These are phyloP conservation scores for Tapirus indicus DNA, from an alignment of 2,797 vertebrate species.

Conservation along the genomic window DNA sequence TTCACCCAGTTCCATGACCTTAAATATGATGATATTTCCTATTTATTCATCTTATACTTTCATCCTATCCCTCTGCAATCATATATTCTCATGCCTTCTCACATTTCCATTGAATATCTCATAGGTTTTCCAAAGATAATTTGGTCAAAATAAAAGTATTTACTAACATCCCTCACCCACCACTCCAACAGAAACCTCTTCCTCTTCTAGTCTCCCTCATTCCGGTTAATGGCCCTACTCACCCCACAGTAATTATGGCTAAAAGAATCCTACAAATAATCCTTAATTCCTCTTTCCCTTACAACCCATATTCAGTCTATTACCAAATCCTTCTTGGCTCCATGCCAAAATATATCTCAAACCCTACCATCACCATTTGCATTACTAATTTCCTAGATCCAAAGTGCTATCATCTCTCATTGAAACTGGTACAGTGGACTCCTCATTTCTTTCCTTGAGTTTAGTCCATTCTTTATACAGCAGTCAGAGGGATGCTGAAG, in stretches of 20 bases:
- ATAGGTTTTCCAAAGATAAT: not conserved
- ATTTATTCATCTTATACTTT: not conserved
- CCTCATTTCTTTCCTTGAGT: not conserved
- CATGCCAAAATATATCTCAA: not conserved
- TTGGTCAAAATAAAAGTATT: not conserved
- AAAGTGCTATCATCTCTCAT: not conserved
- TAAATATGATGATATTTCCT: not conserved
- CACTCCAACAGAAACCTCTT: not conserved
- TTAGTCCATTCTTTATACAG: not conserved
- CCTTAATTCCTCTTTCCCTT: not conserved
- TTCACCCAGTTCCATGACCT: not conserved
- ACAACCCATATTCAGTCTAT: not conserved
- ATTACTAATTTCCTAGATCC: not conserved
- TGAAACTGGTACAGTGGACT: not conserved
- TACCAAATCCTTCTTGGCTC: not conserved
- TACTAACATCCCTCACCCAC: not conserved
- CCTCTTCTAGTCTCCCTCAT: not conserved
- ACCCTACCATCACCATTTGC: not conserved
- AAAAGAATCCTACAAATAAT: not conserved
- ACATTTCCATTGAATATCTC: not conserved
- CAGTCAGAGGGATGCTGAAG: not conserved
- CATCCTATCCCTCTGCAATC: accelerated
- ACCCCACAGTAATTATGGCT: not conserved
- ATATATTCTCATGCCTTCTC: not conserved
- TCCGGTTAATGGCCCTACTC: not conserved